Evolutionary conservation across 2,888 invertebrate species (phyloP), one percentile per base, ranked within the genome.

Genomic region (Chromoteleia sp.): DNA sequence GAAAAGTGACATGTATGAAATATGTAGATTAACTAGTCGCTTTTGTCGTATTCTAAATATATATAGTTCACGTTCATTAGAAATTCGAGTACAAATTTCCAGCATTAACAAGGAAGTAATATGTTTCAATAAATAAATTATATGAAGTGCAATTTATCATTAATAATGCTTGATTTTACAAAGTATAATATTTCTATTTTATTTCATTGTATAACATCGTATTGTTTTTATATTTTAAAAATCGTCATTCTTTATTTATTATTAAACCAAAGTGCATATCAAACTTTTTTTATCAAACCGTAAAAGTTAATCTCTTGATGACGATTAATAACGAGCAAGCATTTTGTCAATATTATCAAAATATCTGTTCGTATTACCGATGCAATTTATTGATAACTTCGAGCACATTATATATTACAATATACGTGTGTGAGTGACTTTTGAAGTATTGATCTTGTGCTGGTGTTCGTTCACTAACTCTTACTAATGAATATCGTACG

Each of bases 341-440:
- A 73, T 63, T 73, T 54, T 61, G 73, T 73, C 73, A 73, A 63
- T 73, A 73, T 50, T 73, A 61, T 61, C 61, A 61, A 73, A 61
- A 73, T 61, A 61, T 54, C 52, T 61, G 61, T 63, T 73, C 61
- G 17, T 54, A 61, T 73, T 61, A 63, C 43, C 33, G 73, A 43
- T 63, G 43, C 73, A 73, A 73, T 73, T 73, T 73, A 73, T 73
- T 73, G 73, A 73, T 73, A 73, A 71, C 59, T 59, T 59, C 61
- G 39, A 61, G 21, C 59, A 29, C 39, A 48, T 71, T 59, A 73
- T 61, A 71, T 50, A 58, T 58, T 70, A 59, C 45, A 45, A 59
- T 48, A 52, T 52, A 12, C 21, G 7, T 43, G 17, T 43, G 17
- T 10, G 33, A 19, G 15, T 15, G 63, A 41, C 33, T 50, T 71